Base-by-base conservation (phyloP, 2,113 vertebrate species). In the Lophochroa leadbeateri region DNA sequence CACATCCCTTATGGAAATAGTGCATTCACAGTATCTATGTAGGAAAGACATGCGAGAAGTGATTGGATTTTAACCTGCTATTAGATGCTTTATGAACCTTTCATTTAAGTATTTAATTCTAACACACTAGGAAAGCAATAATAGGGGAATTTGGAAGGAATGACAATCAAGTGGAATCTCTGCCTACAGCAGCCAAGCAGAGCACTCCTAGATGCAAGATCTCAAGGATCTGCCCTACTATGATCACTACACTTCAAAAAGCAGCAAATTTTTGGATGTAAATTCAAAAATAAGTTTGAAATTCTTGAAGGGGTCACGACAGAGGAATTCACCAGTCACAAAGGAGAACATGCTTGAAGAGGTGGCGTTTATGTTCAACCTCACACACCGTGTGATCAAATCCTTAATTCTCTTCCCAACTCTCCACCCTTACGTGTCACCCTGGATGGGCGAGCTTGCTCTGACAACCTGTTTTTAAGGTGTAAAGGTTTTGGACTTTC, bases 1-100 rank as follows among this genome's bases (percentile, higher is more conserved):
- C 14, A 37, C 0, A 0, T 28, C 77, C 81, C 44, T 29, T 28
- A 39, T 0, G 1, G 44, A 35, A 83, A 77, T 1, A 75, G 39
- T 3, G 14, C 27, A 24, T 52, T 46, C 0, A 0, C 14, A 20
- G 69, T 6, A 50, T 10, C 72, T 19, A 13, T 5, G 24, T 1
- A 3, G 57, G 37, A 75, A 75, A 88, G 41, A 52, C 16, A 46
- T 0, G 17, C 28, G 41, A 57, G 28, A 67, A 68, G 23, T 2
- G 7, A 68, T 0, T 43, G 61, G 65, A 53, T 39, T 75, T 88
- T 63, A 28, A 70, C 63, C 31, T 87, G 53, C 23, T 75, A 31
- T 72, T 61, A 69, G 43, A 50, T 76, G 71, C 15, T 37, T 64
- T 55, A 47, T 3, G 27, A 86, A 82, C 57, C 67, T 33, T 90